A percentile compares a stretch with the other conserved stretches of the same genome.
These are phyloP conservation scores for Hemaris fuciformis DNA, from an alignment of 2,888 invertebrate genomes.

Conservation along the genomic window DNA sequence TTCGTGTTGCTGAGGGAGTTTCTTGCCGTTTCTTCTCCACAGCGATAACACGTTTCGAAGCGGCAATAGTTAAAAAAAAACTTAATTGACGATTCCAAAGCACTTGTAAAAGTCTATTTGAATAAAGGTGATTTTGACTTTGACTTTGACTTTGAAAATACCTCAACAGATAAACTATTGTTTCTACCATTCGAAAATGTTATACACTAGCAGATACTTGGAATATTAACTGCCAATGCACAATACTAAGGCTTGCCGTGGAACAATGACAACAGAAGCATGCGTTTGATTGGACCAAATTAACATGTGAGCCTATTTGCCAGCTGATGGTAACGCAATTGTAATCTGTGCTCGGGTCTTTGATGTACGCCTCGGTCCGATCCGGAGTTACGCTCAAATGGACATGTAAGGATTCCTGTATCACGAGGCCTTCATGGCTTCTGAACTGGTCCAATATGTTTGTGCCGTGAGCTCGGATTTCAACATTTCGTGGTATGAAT, in stretches of 20 bases:
- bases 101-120: no score
- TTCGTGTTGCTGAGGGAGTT: no score
- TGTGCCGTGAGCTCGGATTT: no score
- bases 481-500: no score
- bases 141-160: no score
- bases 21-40: no score
- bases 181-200: background rate
- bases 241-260: background rate
- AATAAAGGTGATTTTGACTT: no score
- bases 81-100: no score
- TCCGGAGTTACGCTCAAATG: conserved; percentile 29
- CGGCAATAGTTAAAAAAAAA: no score
- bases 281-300: conserved; percentile 82
- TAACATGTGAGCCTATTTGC: conserved; percentile 72
- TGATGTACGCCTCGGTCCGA: conserved; percentile 28
- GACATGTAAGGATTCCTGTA: conserved; percentile 19
- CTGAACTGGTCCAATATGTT: background rate
- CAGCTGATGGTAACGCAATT: conserved; percentile 45
- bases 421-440: conserved; percentile 7
- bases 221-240: background rate
- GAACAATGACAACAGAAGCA: background rate
- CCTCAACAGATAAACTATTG: background rate
- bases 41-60: no score
- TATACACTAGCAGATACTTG: background rate
- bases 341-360: conserved; percentile 27